Evolutionary conservation across 1,140 invertebrate genomes (phyloP), one percentile per base, ranked within the genome.

Genomic region (Drosophila lowei): DNA sequence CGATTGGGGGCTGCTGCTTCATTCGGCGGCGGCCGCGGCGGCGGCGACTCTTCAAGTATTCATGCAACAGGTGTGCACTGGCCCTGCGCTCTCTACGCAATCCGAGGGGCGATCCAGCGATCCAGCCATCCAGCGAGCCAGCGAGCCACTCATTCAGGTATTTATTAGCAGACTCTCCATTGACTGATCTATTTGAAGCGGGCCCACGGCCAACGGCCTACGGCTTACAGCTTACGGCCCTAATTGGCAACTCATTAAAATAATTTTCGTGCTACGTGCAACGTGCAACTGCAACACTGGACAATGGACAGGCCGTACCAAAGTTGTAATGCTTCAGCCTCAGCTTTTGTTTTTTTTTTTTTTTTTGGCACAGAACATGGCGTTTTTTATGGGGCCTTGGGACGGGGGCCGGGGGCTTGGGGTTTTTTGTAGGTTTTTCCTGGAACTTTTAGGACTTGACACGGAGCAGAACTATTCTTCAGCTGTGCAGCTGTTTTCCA

Each of bases 211-310:
- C 1, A 2, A 8, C 28, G 28, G 28, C 2, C 7, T 30, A 30
- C 28, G 28, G 28, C 28, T 38, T 13, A 11, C 34, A 9, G 11
- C 34, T 38, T 38, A 13, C 41, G 15, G 43, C 52, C 77, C 75
- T 83, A 83, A 83, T 83, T 83, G 79, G 79, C 79, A 84, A 83
- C 79, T 83, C 79, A 83, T 84, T 83, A 84, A 83, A 83, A 81
- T 83, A 81, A 81, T 83, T 78, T 38, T 81, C 60, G 74, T 84
- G 79, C 68, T 25, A 50, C 18, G 23, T 25, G 23, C 23, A 25
- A 25, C 16, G 28, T 53, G 23, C 43, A 42, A 6, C 34, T 13
- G 34, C 34, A 13, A 13, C 34, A 41, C 49, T 47, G 75, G 79
- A 66, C 75, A 83, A 78, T 79, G 79, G 79, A 60, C 76, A 66